Evolutionary conservation across 2,888 invertebrate species (phyloP).

Genomic region (Patella depressa): DNA sequence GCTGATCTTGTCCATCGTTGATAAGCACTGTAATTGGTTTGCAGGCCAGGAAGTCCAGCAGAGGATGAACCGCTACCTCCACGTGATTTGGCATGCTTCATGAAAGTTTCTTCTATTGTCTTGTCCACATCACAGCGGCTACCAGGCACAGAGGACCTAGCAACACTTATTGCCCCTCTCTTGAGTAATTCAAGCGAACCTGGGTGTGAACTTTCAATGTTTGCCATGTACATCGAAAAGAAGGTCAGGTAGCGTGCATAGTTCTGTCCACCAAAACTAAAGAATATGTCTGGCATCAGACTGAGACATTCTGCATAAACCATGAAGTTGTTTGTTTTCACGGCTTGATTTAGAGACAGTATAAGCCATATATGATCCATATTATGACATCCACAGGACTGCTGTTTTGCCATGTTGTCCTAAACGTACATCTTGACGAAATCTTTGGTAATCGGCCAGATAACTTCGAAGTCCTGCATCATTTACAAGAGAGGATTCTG

Average conservation of each 20-base stretch:
- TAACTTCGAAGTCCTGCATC: not conserved
- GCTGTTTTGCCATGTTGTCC: slow-evolving; percentile 31
- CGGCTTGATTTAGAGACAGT: slow-evolving; percentile 29
- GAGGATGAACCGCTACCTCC: slow-evolving; percentile 26
- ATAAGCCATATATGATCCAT: slow-evolving; percentile 37
- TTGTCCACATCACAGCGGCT: slow-evolving; percentile 38
- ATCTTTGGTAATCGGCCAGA: slow-evolving; percentile 19
- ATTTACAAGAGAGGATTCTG: slow-evolving; percentile 19
- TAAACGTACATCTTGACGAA: slow-evolving; percentile 13
- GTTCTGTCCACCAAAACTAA: slow-evolving; percentile 41
- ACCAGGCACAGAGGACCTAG: slow-evolving; percentile 43
- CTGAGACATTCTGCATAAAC: slow-evolving; percentile 27
- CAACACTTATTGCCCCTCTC: slow-evolving; percentile 41
- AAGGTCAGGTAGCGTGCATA: slow-evolving; percentile 39
- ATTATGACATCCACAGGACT: slow-evolving; percentile 35
- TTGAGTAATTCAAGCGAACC: slow-evolving; percentile 31
- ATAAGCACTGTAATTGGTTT: slow-evolving; percentile 34
- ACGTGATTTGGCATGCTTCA: slow-evolving; percentile 11
- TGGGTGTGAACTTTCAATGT: slow-evolving; percentile 39
- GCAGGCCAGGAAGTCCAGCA: slow-evolving; percentile 34
- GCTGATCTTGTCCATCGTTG: slow-evolving; percentile 36
- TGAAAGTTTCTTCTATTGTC: slow-evolving; percentile 35
- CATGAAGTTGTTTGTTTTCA: slow-evolving; percentile 31
- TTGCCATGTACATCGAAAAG: slow-evolving; percentile 35
- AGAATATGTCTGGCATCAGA: slow-evolving; percentile 37